Evolutionary conservation across 2,888 invertebrate species (phyloP).

Genomic region (Eledone cirrhosa): DNA sequence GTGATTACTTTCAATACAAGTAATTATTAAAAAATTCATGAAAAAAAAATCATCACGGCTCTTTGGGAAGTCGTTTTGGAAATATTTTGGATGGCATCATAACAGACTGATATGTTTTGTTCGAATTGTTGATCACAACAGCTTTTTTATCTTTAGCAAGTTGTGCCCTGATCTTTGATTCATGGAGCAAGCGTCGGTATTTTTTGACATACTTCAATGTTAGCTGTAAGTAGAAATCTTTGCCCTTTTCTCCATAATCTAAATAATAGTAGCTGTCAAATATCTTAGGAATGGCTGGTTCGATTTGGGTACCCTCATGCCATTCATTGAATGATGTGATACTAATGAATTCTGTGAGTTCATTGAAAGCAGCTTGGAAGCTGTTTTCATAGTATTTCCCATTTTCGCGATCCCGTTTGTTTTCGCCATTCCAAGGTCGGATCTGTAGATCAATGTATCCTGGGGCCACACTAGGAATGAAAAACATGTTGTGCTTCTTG

Average conservation of each 20-base stretch:
- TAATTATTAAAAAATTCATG: no score
- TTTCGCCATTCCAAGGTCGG: conserved; percentile 72
- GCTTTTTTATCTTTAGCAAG: not conserved
- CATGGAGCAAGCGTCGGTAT: conserved; percentile 18
- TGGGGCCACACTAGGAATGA: conserved; percentile 77
- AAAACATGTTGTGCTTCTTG: conserved; percentile 59
- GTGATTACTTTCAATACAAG: no score
- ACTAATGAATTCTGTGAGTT: conserved; percentile 72
- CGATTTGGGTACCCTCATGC: conserved; percentile 81
- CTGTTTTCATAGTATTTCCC: conserved; percentile 75
- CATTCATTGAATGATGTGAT: conserved; percentile 81
- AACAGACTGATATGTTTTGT: no score
- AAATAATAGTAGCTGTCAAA: conserved; percentile 63
- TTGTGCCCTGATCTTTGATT: conserved; percentile 9
- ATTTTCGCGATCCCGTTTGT: conserved; percentile 70
- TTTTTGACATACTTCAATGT: conserved; percentile 65
- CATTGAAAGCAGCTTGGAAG: conserved; percentile 73
- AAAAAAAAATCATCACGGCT: not conserved
- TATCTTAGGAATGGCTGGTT: conserved; percentile 71
- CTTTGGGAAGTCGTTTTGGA: not conserved
- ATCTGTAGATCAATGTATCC: conserved; percentile 76
- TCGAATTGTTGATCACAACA: not conserved
- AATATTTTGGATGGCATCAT: not conserved
- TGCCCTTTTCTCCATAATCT: conserved; percentile 74
- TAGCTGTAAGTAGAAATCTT: conserved; percentile 74